Evolutionary conservation across 2,113 vertebrate species (phyloP), one percentile per base, ranked within the genome.

Genomic region (Nesogale talazaci): DNA sequence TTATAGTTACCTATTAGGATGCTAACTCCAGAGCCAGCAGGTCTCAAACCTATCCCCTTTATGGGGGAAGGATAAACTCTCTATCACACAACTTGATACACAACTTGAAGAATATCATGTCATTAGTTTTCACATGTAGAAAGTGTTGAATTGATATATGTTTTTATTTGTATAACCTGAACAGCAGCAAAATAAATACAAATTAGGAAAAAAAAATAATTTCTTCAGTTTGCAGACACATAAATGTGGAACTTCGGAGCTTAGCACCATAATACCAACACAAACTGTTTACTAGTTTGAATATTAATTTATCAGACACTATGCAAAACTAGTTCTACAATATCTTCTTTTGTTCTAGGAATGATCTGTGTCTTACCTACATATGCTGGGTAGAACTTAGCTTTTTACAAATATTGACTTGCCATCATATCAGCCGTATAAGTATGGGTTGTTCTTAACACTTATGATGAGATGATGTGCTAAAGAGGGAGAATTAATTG

Each of bases 381-480:
- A 61, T 61, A 2, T 61, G 8, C 1, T 81, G 72, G 14, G 70
- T 83, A 79, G 10, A 20, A 79, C 40, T 75, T 79, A 56, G 34
- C 34, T 59, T 3, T 42, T 93, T 83, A 67, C 10, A 83, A 84
- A 72, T 90, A 85, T 52, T 70, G 93, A 89, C 0, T 65, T 83
- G 29, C 61, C 56, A 79, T 12, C 5, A 7, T 52, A 69, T 74
- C 52, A 78, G 57, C 38, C 82, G 34, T 74, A 91, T 67, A 29
- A 3, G 9, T 70, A 42, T 36, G 27, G 27, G 29, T 16, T 85
- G 17, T 86, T 84, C 46, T 52, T 11, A 72, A 34, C 25, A 80
- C 22, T 46, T 80, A 4, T 59, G 14, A 76, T 65, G 31, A 20
- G n/a, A 15, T n/a, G 65, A 59, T 65, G 14, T 81, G 12, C 25